These are phyloP conservation scores for Acrossocheilus wenchowensis DNA, from an alignment of 2,797 vertebrate species.

Conservation along the genomic window DNA sequence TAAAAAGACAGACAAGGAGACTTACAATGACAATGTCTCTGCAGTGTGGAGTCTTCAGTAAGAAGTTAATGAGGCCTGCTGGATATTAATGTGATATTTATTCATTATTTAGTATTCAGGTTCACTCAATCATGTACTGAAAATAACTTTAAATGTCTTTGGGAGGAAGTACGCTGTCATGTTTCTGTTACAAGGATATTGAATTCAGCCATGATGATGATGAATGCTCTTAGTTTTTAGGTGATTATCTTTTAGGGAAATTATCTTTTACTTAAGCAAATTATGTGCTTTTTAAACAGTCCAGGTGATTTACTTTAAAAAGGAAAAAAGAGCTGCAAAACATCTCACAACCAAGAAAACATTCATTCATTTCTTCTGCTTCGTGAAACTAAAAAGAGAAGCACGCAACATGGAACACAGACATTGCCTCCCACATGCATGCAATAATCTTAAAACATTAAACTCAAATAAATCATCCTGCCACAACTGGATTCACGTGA, in stretches of 20 bases:
- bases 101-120: conserved; percentile 14
- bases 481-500: conserved; percentile 63
- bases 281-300: not conserved
- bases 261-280: conserved; percentile 2
- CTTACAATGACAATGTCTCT: not conserved
- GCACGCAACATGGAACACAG: conserved; percentile 67
- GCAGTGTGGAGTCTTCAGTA: not conserved
- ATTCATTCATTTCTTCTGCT: conserved; percentile 62
- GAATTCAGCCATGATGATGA: not conserved
- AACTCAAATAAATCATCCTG: conserved; percentile 71
- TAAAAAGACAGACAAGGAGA: not conserved
- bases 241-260: not conserved
- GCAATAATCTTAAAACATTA: conserved; percentile 72
- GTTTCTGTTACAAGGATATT: not conserved
- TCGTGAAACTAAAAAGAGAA: conserved; percentile 66
- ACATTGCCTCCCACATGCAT: conserved; percentile 61
- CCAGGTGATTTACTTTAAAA: conserved; percentile 16
- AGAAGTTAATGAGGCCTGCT: conserved; percentile 12
- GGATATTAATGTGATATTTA: not conserved
- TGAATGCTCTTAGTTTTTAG: not conserved
- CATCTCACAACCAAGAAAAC: conserved; percentile 56
- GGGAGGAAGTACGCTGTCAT: not conserved
- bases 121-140: not conserved
- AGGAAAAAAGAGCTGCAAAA: conserved; percentile 59
- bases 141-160: conserved; percentile 11